phyloP scores from a whole-genome alignment of 2,888 invertebrate species.

The Lithophane semibrunnea region DNA sequence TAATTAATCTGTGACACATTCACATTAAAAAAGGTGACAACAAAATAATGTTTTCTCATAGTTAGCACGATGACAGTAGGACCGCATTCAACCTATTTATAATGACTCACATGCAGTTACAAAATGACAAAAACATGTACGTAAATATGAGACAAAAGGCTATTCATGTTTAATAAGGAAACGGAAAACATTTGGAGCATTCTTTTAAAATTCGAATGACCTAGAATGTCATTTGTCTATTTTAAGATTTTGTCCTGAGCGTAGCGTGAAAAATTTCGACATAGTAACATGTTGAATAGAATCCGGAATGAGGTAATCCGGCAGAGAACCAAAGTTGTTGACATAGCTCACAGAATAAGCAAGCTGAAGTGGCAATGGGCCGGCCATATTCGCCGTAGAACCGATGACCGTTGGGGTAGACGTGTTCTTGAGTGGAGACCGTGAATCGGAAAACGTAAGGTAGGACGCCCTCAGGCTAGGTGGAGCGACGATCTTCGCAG shows the following conservation, averaged over 20 bases:
- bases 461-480: too few relatives aligned
- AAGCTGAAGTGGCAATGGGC: too few relatives aligned
- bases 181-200: slow-evolving; percentile 8
- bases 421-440: too few relatives aligned
- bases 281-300: not conserved
- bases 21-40: not conserved
- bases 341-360: too few relatives aligned
- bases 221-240: slow-evolving; percentile 21
- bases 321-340: too few relatives aligned
- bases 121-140: slow-evolving; percentile 12
- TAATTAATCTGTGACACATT: not conserved
- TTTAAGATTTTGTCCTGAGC: not conserved
- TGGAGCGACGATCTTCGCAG: too few relatives aligned
- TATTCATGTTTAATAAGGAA: slow-evolving; percentile 45
- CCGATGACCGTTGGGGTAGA: too few relatives aligned
- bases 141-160: not conserved
- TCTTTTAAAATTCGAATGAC: slow-evolving; percentile 18
- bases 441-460: too few relatives aligned
- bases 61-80: not conserved
- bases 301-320: too few relatives aligned
- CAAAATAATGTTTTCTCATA: not conserved
- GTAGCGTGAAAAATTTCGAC: not conserved
- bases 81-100: not conserved
- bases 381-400: too few relatives aligned
- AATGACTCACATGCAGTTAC: slow-evolving; percentile 23